Evolutionary conservation across 2,797 vertebrate species (phyloP).

Genomic region (Anguilla pacifica): DNA sequence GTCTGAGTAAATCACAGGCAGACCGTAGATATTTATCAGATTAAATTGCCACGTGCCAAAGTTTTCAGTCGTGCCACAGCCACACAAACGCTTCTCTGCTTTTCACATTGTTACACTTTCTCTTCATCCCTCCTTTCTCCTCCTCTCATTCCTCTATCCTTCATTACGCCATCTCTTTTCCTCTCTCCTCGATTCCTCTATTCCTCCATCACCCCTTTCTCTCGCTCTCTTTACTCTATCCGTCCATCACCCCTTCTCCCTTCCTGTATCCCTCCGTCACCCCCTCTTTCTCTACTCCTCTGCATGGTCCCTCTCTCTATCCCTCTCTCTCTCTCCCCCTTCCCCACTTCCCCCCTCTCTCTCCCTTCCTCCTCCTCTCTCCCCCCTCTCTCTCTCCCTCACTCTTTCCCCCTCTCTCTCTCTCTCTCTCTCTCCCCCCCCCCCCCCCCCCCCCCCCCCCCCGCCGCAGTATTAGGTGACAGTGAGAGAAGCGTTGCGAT

Average conservation of each 20-base stretch:
- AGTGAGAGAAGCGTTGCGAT: conserved; percentile 60
- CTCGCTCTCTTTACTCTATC: conserved; percentile 14
- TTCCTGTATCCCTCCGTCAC: not conserved
- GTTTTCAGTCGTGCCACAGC: conserved; percentile 41
- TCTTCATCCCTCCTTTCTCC: conserved; percentile 17
- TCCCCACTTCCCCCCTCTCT: conserved; percentile 23
- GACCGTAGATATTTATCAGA: conserved; percentile 58
- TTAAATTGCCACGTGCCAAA: conserved; percentile 52
- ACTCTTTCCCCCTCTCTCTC: conserved; percentile 31
- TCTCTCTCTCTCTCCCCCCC: too few species aligned
- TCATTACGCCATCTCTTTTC: conserved; percentile 17
- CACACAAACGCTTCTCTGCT: not conserved
- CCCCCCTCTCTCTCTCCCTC: conserved; percentile 32
- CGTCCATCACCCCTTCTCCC: not conserved
- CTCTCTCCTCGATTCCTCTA: conserved; percentile 7
- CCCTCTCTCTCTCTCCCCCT: too few species aligned
- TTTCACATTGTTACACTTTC: not conserved
- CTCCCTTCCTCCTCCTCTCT: conserved; percentile 12
- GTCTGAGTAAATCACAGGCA: conserved; percentile 48
- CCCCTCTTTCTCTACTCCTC: conserved; percentile 31
- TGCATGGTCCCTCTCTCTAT: conserved; percentile 31
- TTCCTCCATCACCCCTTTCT: not conserved
- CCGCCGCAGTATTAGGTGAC: conserved; percentile 61
- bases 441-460: conserved; percentile 45
- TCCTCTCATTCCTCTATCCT: conserved; percentile 6